A percentile compares a stretch with the other conserved stretches of the same genome.
These are phyloP conservation scores for Microcaecilia unicolor DNA, from an alignment of 2,797 vertebrate genomes.

Conservation along the genomic window DNA sequence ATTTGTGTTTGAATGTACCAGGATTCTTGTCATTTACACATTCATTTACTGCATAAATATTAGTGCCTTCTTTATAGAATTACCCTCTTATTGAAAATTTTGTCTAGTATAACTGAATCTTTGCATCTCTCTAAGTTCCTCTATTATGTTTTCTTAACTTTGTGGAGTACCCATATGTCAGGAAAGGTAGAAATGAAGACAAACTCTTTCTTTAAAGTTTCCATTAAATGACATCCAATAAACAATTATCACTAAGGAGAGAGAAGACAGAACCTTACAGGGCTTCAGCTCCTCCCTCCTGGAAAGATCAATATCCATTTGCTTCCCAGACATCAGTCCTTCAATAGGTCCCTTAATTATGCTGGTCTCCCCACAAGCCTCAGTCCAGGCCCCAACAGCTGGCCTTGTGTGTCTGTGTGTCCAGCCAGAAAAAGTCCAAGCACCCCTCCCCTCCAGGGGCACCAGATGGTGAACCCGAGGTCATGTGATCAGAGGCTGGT, in stretches of 20 bases:
- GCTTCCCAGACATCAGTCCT: neutral
- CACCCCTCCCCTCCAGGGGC: neutral
- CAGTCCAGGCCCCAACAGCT: slow-evolving; percentile 4
- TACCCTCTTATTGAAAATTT: too few relatives aligned
- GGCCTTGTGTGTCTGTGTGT: neutral
- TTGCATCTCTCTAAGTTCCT: too few relatives aligned
- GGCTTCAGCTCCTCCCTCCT: neutral
- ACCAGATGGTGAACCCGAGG: slow-evolving; percentile 10
- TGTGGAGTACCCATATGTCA: neutral
- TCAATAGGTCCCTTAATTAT: slow-evolving; percentile 5
- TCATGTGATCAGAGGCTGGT: too few relatives aligned
- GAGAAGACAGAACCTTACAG: accelerated
- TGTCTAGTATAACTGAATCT: too few relatives aligned
- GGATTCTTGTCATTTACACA: too few relatives aligned
- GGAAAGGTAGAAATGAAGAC: neutral
- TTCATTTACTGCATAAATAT: too few relatives aligned
- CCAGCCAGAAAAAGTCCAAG: neutral
- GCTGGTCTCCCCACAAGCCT: neutral
- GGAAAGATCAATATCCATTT: neutral
- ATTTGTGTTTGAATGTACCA: too few relatives aligned
- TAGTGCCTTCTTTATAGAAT: too few relatives aligned
- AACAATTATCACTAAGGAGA: neutral
- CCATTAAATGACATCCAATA: accelerated
- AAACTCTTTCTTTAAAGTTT: neutral
- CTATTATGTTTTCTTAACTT: too few relatives aligned